Evolutionary conservation across 1,140 invertebrate genomes (phyloP), one percentile per base, ranked within the genome.

Genomic region (Druon quercuslanigerum): DNA sequence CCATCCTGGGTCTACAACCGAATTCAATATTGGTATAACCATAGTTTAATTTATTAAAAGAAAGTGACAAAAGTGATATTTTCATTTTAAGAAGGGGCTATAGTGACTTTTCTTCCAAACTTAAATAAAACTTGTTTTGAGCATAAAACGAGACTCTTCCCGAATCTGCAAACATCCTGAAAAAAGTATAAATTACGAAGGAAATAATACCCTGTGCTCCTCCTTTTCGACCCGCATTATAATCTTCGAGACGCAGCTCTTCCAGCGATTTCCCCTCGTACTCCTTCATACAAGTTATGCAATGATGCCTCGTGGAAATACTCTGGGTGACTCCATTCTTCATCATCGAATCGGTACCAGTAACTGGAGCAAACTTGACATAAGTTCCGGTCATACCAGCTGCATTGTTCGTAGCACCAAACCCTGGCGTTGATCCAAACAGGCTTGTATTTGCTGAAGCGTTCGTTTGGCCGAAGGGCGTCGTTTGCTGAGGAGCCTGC

Each of bases 221-320:
- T 51, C 96, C 97, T 92, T 99, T 99, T 13, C 98, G 91, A 74
- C 96, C 96, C 13, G 96, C 96, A 51, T 93, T 88, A 91, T 99
- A 99, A 92, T 99, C 98, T 91, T 99, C 98, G 33, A 96, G 91
- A 70, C 98, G 92, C 2, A 99, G 90, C 90, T 99, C 98, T 91
- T 99, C 98, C 33, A 99, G 90, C 1, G 97, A 98, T 92, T 99
- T 99, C 25, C 87, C 92, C 87, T 99, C 98, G 91, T 99, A 99
- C 86, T 99, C 98, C 92, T 99, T 98, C 98, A 99, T 99, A 78
- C 96, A 97, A 6, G 97, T 98, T 54, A 99, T 99, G 87, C 97
- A 99, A 88, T 98, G 96, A 90, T 99, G 97, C 83, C 96, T 94
- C 3, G 97, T 99, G 76, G 94, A 96, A 79, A 99, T 97, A 75